phyloP scores from a whole-genome alignment of 2,797 vertebrate species.

The Brachyrhaphis roseni region DNA sequence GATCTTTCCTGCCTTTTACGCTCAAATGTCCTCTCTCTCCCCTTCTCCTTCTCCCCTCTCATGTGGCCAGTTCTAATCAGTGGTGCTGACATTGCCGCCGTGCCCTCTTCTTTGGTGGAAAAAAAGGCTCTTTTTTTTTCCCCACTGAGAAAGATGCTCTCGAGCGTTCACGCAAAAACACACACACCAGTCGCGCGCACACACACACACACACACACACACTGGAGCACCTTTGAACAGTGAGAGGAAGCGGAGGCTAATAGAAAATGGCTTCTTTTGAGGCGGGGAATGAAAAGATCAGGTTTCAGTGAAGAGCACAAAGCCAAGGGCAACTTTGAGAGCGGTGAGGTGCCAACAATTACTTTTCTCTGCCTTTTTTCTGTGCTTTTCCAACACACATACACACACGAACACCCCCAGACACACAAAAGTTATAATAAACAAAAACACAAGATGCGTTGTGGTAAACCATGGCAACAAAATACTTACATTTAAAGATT shows the following conservation, averaged over 20 bases:
- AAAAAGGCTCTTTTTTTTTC: constrained; percentile 74
- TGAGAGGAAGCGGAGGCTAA: constrained; percentile 77
- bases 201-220: constrained; percentile 51
- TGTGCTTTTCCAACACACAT: constrained; percentile 38
- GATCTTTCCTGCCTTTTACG: constrained; percentile 79
- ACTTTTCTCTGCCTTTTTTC: constrained; percentile 70
- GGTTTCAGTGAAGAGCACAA: constrained; percentile 79
- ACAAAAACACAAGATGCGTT: constrained; percentile 52
- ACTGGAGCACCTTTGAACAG: constrained; percentile 80
- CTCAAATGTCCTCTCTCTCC: constrained; percentile 80
- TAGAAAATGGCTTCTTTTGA: constrained; percentile 83
- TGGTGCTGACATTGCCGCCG: constrained; percentile 81
- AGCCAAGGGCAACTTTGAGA: constrained; percentile 84
- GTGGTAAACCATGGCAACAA: constrained; percentile 29
- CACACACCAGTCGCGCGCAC: constrained; percentile 21
- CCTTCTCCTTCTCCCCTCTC: constrained; percentile 74
- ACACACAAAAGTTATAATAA: constrained; percentile 45
- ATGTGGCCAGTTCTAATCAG: constrained; percentile 85
- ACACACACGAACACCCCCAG: constrained; percentile 20
- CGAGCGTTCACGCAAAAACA: constrained; percentile 63
- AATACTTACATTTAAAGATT: constrained; percentile 19
- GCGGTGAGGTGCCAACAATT: constrained; percentile 75
- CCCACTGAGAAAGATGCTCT: constrained; percentile 78
- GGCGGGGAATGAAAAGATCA: constrained; percentile 80
- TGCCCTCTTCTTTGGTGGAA: constrained; percentile 85